These are phyloP conservation scores for Salticus scenicus DNA, from an alignment of 2,888 invertebrate species.

Conservation along the genomic window DNA sequence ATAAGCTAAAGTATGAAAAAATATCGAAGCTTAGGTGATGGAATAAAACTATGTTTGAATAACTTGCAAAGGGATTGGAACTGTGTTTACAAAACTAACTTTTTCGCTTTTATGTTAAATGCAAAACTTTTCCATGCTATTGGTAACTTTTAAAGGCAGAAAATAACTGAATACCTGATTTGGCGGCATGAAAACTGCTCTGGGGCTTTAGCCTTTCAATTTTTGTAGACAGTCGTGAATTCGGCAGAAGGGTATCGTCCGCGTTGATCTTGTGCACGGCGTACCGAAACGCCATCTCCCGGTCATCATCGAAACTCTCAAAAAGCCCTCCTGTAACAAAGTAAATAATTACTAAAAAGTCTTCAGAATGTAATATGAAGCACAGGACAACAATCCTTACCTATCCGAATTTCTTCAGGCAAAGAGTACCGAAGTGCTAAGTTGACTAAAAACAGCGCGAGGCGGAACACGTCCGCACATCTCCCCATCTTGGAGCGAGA, in stretches of 20 bases:
- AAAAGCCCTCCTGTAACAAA: slow-evolving; percentile 71
- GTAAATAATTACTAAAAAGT: not conserved
- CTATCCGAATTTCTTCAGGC: slow-evolving; percentile 50
- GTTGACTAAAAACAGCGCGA: slow-evolving; percentile 25
- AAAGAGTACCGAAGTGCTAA: slow-evolving; percentile 17
- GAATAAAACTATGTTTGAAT: too few species aligned
- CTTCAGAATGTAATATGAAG: not conserved
- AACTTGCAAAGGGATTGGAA: too few species aligned
- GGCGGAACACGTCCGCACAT: slow-evolving; percentile 33
- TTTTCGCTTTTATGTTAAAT: too few species aligned
- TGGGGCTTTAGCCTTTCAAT: slow-evolving; percentile 63
- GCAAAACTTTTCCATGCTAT: too few species aligned
- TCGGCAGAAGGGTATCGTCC: slow-evolving; percentile 81
- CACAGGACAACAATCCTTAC: slow-evolving; percentile 1
- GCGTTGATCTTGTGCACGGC: slow-evolving; percentile 93
- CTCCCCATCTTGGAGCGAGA: slow-evolving; percentile 34
- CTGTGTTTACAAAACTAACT: too few species aligned
- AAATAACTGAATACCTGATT: slow-evolving; percentile 40
- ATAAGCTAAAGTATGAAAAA: too few species aligned
- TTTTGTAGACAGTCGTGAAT: slow-evolving; percentile 47
- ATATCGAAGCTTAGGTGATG: too few species aligned
- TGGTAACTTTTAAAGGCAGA: not conserved
- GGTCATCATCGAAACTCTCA: slow-evolving; percentile 71
- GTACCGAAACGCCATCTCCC: slow-evolving; percentile 91
- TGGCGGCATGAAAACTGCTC: slow-evolving; percentile 65